Conservation (phyloP, 1,140 invertebrate genomes). For the Augochlora pura region DNA sequence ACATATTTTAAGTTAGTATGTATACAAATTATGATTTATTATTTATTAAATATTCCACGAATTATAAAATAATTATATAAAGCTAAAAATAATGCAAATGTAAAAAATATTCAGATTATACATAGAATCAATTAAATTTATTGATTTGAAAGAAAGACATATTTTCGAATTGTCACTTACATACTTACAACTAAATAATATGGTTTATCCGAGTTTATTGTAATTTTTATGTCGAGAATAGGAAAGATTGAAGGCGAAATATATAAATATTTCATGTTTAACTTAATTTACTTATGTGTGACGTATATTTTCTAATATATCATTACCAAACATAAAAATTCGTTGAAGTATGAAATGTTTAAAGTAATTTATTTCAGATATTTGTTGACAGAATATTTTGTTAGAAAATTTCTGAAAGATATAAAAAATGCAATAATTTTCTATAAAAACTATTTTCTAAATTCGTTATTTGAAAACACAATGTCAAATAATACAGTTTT, state of each 20-base stretch:
- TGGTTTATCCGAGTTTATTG: neutral
- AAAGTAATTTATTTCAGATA: neutral
- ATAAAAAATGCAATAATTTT: neutral
- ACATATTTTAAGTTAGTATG: neutral
- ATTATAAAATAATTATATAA: neutral
- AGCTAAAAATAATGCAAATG: too few species aligned
- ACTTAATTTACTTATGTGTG: neutral
- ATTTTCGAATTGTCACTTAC: too few species aligned
- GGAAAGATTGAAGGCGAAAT: too few species aligned
- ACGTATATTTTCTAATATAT: neutral
- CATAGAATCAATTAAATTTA: neutral
- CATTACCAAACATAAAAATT: neutral
- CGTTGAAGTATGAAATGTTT: neutral
- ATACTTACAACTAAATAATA: too few species aligned
- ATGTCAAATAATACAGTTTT: neutral
- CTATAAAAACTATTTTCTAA: neutral
- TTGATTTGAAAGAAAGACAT: too few species aligned
- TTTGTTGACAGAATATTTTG: neutral
- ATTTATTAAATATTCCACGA: too few species aligned
- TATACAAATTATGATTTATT: neutral
- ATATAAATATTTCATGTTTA: too few species aligned
- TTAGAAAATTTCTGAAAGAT: slow-evolving; percentile 3
- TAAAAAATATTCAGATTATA: neutral
- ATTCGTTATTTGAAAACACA: neutral
- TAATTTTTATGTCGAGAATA: neutral